Conservation (phyloP, 2,888 invertebrate genomes). For the Eledona agricola region DNA sequence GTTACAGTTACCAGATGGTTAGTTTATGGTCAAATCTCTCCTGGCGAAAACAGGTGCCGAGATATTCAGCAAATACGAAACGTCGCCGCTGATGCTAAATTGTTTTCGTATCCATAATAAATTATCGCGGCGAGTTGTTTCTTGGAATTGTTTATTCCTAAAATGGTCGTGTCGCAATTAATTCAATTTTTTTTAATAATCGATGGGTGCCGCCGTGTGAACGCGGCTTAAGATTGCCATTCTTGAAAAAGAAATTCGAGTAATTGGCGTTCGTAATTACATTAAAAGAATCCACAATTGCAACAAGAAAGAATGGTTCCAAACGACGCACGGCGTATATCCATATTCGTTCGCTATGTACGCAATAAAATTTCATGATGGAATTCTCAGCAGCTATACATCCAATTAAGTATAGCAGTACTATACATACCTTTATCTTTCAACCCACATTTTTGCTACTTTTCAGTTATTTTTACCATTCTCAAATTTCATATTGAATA, state of each 20-base stretch:
- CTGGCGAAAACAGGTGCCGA: constrained; percentile 11
- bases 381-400: constrained; percentile 49
- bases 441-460: too few species aligned
- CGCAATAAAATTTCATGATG: constrained; percentile 50
- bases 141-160: constrained; percentile 20
- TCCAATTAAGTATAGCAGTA: constrained; percentile 39
- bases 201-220: constrained; percentile 18
- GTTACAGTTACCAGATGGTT: constrained; percentile 42
- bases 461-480: too few species aligned
- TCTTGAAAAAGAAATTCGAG: constrained; percentile 44
- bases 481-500: too few species aligned
- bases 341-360: constrained; percentile 47
- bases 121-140: constrained; percentile 3
- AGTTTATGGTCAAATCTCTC: constrained; percentile 38
- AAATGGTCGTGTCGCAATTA: constrained; percentile 11
- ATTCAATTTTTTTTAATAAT: constrained; percentile 17
- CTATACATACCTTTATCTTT: too few species aligned
- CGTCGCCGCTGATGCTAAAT: constrained; percentile 9
- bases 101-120: constrained; percentile 12
- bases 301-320: constrained; percentile 44
- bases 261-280: constrained; percentile 47
- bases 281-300: constrained; percentile 47
- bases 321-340: constrained; percentile 44
- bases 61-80: constrained; percentile 10
- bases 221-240: constrained; percentile 28